Evolutionary conservation across 2,888 invertebrate species (phyloP).

Genomic region (Alloscopus bannaensis): DNA sequence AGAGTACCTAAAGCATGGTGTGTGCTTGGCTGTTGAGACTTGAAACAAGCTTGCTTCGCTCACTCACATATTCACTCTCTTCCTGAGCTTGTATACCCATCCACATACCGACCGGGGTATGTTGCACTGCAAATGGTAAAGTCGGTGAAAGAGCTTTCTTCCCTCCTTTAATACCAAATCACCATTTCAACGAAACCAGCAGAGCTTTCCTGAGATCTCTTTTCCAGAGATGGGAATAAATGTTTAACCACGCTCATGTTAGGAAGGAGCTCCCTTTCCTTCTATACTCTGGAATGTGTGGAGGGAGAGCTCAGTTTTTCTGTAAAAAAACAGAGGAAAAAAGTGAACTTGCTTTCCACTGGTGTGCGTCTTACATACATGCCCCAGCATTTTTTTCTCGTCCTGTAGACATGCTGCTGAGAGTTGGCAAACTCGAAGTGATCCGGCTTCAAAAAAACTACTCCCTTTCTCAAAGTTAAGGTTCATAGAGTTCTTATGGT

Average conservation of each 20-base stretch:
- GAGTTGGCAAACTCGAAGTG: conserved; percentile 60
- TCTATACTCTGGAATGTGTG: no score
- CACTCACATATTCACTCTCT: not conserved
- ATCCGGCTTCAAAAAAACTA: no score
- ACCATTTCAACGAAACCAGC: conserved; percentile 24
- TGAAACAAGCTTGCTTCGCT: not conserved
- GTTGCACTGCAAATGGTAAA: conserved; percentile 27
- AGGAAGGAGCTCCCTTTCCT: no score
- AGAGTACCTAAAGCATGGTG: not conserved
- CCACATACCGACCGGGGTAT: conserved; percentile 39
- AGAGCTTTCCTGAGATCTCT: not conserved
- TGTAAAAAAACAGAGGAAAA: conserved; percentile 2
- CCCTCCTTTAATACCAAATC: conserved; percentile 14
- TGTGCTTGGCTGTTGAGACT: not conserved
- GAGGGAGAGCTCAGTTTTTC: not conserved
- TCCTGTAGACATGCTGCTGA: conserved; percentile 45
- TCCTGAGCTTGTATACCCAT: conserved; percentile 19
- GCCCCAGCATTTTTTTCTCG: not conserved
- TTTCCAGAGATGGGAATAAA: no score
- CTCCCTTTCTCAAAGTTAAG: no score
- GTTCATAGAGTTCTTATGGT: no score
- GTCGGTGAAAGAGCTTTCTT: conserved; percentile 47
- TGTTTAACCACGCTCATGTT: no score
- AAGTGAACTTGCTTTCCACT: conserved; percentile 24
- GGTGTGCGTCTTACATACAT: conserved; percentile 21